phyloP scores from a whole-genome alignment of 2,113 vertebrate species.

The Carassius carassius region DNA sequence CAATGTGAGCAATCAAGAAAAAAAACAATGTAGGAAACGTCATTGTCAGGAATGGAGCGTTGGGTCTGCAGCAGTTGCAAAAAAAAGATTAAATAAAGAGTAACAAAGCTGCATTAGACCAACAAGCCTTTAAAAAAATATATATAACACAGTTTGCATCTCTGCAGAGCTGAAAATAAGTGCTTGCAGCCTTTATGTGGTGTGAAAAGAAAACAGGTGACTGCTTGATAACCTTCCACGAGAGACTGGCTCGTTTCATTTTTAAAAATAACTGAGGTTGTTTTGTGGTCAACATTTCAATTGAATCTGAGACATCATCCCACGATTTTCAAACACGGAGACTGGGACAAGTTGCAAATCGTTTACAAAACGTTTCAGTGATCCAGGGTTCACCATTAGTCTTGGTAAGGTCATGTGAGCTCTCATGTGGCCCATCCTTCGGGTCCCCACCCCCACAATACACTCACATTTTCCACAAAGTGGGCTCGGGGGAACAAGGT shows the following conservation, averaged over 20 bases:
- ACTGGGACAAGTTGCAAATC: neutral
- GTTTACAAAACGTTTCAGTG: conserved; percentile 8
- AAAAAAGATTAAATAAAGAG: neutral
- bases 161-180: neutral
- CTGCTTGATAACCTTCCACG: neutral
- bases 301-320: neutral
- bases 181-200: neutral
- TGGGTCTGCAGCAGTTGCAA: neutral
- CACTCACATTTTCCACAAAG: conserved; percentile 52
- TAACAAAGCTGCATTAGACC: neutral
- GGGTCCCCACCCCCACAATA: conserved; percentile 44
- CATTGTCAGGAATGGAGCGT: too few species aligned
- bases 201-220: conserved; percentile 7
- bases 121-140: neutral
- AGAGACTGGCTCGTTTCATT: neutral
- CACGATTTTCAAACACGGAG: neutral
- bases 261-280: conserved; percentile 21
- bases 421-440: conserved; percentile 23
- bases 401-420: conserved; percentile 52
- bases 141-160: neutral
- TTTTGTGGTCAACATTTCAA: conserved; percentile 23
- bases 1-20: too few species aligned
- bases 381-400: conserved; percentile 24
- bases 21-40: too few species aligned
- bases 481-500: conserved; percentile 50